Conservation (phyloP, 2,888 invertebrate species). For the Stegana nigrithorax region DNA sequence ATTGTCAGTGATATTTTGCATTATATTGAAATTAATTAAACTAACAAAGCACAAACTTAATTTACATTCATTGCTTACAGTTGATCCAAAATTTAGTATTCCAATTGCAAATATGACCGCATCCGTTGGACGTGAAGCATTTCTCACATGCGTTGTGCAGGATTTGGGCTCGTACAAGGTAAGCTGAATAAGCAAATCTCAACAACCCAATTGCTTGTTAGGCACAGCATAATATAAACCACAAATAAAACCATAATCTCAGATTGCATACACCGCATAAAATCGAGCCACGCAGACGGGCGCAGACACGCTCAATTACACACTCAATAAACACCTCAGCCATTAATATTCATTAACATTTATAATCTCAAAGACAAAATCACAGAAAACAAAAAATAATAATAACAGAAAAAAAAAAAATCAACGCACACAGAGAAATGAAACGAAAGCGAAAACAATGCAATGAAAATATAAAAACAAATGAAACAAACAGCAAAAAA, state of each 20-base stretch:
- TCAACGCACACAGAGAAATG: constrained; percentile 31
- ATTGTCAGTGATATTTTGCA: too few relatives aligned
- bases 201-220: not conserved
- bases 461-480: constrained; percentile 46
- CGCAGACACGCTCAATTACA: constrained; percentile 46
- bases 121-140: constrained; percentile 77
- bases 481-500: constrained; percentile 15
- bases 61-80: constrained; percentile 68
- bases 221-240: constrained; percentile 3
- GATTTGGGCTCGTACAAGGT: constrained; percentile 73
- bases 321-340: constrained; percentile 51
- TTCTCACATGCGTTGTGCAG: constrained; percentile 77
- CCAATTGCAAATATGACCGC: constrained; percentile 78
- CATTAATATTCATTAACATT: constrained; percentile 60
- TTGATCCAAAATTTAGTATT: constrained; percentile 76
- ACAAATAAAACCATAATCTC: constrained; percentile 27
- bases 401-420: constrained; percentile 24
- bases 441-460: constrained; percentile 39
- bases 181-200: not conserved
- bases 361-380: constrained; percentile 56
- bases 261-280: constrained; percentile 31
- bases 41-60: not conserved
- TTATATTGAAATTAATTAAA: too few relatives aligned
- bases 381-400: constrained; percentile 43
- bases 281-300: constrained; percentile 5